phyloP scores from a whole-genome alignment of 2,113 vertebrate genomes.

The Phoxinus phoxinus region DNA sequence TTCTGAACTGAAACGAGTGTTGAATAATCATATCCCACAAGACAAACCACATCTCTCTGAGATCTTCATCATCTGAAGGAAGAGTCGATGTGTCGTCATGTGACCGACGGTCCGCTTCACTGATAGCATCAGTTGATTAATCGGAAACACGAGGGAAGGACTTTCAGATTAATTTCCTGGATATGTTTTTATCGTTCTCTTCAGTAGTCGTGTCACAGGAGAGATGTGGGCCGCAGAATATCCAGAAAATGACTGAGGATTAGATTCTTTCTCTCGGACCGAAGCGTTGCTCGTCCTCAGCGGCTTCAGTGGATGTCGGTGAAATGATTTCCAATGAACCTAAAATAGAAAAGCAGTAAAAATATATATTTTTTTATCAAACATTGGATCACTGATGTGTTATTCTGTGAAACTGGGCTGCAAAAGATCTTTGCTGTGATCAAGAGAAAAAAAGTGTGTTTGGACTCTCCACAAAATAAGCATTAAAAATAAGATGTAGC shows the following conservation, averaged over 20 bases:
- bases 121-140: conserved; percentile 50
- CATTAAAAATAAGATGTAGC: no score
- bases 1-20: neutral
- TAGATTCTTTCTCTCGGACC: neutral
- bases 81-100: neutral
- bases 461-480: neutral
- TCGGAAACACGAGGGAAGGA: neutral
- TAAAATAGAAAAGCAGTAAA: neutral
- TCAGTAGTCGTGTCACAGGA: neutral
- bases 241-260: conserved; percentile 5
- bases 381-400: neutral
- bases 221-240: neutral
- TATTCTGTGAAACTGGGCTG: no score
- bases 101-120: conserved; percentile 10
- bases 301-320: neutral
- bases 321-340: neutral
- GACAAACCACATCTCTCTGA: conserved; percentile 17
- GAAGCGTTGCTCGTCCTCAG: neutral
- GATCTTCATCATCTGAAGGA: conserved; percentile 46
- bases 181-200: neutral
- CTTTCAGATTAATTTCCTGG: conserved; percentile 37
- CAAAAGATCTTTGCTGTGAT: neutral
- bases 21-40: neutral
- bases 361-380: neutral
- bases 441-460: neutral